Conservation (phyloP, 2,888 invertebrate species). For the Ophonus ardosiacus region DNA sequence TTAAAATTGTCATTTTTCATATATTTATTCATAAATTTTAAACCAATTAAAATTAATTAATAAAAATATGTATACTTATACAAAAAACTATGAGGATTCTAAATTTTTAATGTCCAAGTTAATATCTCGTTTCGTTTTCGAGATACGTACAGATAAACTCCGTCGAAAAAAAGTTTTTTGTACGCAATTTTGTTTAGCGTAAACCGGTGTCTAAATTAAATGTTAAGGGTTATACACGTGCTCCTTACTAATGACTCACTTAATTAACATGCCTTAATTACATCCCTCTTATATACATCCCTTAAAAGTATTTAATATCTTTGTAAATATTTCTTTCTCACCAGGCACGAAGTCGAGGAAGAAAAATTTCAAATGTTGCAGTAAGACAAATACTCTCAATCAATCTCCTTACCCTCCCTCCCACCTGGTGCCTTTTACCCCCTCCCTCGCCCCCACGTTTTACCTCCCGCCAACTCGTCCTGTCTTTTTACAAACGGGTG, state of each 20-base stretch:
- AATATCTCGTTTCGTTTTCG: not conserved
- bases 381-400: conserved; percentile 14
- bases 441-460: not conserved
- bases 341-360: not conserved
- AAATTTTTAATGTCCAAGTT: not conserved
- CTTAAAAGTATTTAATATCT: not conserved
- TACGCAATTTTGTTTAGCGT: not conserved
- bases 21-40: too few relatives aligned
- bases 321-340: not conserved
- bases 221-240: not conserved
- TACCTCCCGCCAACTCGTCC: not conserved
- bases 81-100: not conserved
- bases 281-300: not conserved
- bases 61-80: too few relatives aligned
- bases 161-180: not conserved
- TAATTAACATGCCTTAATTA: not conserved
- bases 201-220: not conserved
- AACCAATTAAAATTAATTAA: too few relatives aligned
- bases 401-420: conserved; percentile 1
- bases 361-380: not conserved
- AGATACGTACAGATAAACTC: too few relatives aligned
- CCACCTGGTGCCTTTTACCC: conserved; percentile 1
- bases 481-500: not conserved
- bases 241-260: not conserved
- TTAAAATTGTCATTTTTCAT: too few relatives aligned